These are phyloP conservation scores for Holocentrus rufus DNA, from an alignment of 2,797 vertebrate species.

Conservation along the genomic window DNA sequence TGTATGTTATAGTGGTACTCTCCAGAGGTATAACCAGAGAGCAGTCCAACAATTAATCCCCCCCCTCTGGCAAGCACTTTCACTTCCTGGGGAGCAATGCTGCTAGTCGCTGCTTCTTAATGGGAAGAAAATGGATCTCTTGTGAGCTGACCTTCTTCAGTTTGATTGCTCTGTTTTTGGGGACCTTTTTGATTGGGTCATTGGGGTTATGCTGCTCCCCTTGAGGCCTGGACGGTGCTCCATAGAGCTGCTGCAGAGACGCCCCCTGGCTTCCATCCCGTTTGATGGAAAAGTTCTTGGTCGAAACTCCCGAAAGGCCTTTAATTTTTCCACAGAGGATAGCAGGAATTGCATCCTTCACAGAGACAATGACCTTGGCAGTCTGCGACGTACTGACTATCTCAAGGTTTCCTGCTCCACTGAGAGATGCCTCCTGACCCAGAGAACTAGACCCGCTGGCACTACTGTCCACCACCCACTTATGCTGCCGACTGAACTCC, in stretches of 20 bases:
- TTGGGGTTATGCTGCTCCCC: slow-evolving; percentile 84
- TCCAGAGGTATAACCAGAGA: slow-evolving; percentile 52
- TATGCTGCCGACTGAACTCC: slow-evolving; percentile 88
- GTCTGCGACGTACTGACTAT: slow-evolving; percentile 92
- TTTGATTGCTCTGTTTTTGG: slow-evolving; percentile 95
- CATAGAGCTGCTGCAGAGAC: slow-evolving; percentile 89
- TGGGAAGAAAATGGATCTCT: slow-evolving; percentile 97
- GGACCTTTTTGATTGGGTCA: slow-evolving; percentile 88
- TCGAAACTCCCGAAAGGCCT: slow-evolving; percentile 95
- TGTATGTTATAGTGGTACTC: slow-evolving; percentile 40
- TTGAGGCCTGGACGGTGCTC: slow-evolving; percentile 80
- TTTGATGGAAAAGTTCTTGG: slow-evolving; percentile 99
- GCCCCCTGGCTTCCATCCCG: slow-evolving; percentile 88
- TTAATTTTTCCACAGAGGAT: slow-evolving; percentile 98
- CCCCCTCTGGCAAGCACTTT: slow-evolving; percentile 58
- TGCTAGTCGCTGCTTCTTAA: slow-evolving; percentile 97
- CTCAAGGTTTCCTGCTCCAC: slow-evolving; percentile 86
- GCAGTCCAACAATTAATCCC: slow-evolving; percentile 42
- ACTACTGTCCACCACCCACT: slow-evolving; percentile 87
- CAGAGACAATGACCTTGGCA: slow-evolving; percentile 96
- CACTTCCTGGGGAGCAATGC: slow-evolving; percentile 97
- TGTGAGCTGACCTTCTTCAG: slow-evolving; percentile 99
- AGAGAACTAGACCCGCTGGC: slow-evolving; percentile 67
- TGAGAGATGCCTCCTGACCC: slow-evolving; percentile 69
- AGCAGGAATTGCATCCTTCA: slow-evolving; percentile 94